Evolutionary conservation across 2,797 vertebrate species (phyloP).

Genomic region (Gymnoscopelus braueri): DNA sequence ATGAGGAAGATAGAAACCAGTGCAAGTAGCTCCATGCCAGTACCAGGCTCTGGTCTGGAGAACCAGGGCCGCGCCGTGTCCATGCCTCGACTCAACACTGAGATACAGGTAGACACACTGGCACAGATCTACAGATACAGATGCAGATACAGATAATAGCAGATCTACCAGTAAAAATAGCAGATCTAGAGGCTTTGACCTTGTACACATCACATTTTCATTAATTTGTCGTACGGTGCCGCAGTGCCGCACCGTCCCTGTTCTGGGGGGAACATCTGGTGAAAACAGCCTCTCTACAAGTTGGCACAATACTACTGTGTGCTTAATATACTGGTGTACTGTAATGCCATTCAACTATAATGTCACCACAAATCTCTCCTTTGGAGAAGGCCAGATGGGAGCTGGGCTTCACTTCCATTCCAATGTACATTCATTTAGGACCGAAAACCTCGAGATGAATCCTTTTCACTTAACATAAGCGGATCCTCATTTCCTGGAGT

Average conservation of each 20-base stretch:
- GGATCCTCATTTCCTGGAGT: conserved; percentile 58
- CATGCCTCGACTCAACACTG: conserved; percentile 91
- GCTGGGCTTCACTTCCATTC: conserved; percentile 1
- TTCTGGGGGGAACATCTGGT: too few species aligned
- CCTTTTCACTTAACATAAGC: conserved; percentile 51
- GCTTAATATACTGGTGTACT: too few species aligned
- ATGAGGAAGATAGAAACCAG: conserved; percentile 88
- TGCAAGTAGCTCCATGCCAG: conserved; percentile 71
- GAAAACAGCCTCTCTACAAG: too few species aligned
- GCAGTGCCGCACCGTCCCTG: too few species aligned
- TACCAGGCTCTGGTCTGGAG: conserved; percentile 85
- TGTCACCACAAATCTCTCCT: not conserved
- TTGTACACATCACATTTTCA: too few species aligned
- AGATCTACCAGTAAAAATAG: not conserved
- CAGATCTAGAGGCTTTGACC: too few species aligned
- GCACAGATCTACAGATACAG: too few species aligned
- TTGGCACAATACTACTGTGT: too few species aligned
- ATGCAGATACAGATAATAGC: not conserved
- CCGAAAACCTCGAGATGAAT: conserved; percentile 41
- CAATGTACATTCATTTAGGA: conserved; percentile 9
- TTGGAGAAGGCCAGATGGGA: not conserved
- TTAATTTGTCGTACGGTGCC: too few species aligned
- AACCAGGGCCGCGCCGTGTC: conserved; percentile 91
- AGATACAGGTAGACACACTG: conserved; percentile 84
- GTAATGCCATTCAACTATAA: not conserved